These are phyloP conservation scores for Meliscaeva auricollis DNA, from an alignment of 2,888 invertebrate genomes.

Conservation along the genomic window DNA sequence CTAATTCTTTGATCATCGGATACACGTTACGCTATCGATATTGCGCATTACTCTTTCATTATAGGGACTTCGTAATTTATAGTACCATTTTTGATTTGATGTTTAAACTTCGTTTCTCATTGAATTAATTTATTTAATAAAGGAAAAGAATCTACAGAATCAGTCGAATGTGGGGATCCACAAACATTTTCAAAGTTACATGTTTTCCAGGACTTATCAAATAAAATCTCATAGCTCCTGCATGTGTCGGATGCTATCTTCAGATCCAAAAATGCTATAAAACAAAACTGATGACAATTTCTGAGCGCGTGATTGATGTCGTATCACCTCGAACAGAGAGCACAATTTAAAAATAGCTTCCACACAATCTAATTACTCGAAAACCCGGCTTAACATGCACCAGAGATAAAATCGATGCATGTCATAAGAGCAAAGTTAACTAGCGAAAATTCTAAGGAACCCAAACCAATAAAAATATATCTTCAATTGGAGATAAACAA, in stretches of 20 bases:
- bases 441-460: conserved; percentile 70
- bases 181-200: not conserved
- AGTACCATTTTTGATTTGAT: too few relatives aligned
- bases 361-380: conserved; percentile 73
- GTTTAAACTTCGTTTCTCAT: too few relatives aligned
- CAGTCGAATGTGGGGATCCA: too few relatives aligned
- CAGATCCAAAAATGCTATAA: conserved; percentile 49
- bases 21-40: conserved; percentile 37
- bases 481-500: conserved; percentile 64
- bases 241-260: conserved; percentile 65
- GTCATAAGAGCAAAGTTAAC: conserved; percentile 74
- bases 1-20: conserved; percentile 50
- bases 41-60: not conserved
- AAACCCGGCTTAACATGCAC: conserved; percentile 65
- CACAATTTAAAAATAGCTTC: conserved; percentile 73
- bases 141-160: too few relatives aligned
- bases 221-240: conserved; percentile 56
- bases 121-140: too few relatives aligned
- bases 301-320: conserved; percentile 64
- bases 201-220: conserved; percentile 60
- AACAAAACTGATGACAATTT: conserved; percentile 70
- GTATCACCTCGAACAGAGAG: conserved; percentile 70
- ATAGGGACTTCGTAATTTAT: too few relatives aligned
- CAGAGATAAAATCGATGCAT: conserved; percentile 71
- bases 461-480: conserved; percentile 74